A percentile compares a stretch with the other conserved stretches of the same genome.
Evolutionary conservation across 1,140 invertebrate genomes (phyloP).

Genomic region (Drosophila ercepeae): DNA sequence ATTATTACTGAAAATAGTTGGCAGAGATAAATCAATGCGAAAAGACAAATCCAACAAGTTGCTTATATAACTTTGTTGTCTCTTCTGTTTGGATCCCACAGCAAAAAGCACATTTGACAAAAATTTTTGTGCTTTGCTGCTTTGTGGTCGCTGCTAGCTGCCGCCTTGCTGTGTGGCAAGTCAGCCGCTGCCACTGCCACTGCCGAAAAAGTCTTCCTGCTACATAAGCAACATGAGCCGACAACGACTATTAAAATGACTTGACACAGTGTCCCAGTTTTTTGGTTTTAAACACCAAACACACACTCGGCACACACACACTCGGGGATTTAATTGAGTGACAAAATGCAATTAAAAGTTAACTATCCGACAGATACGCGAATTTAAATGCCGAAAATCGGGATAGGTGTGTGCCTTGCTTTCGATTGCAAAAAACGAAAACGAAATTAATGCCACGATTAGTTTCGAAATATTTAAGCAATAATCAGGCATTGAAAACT

Average conservation of each 20-base stretch:
- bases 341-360: slow-evolving; percentile 72
- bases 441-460: slow-evolving; percentile 15
- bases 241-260: slow-evolving; percentile 63
- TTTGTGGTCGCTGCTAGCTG: slow-evolving; percentile 8
- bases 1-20: slow-evolving; percentile 65
- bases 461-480: too few relatives aligned
- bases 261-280: slow-evolving; percentile 80
- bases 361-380: slow-evolving; percentile 38
- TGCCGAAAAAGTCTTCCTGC: slow-evolving; percentile 69
- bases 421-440: slow-evolving; percentile 18
- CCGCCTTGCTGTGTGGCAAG: slow-evolving; percentile 32
- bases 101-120: slow-evolving; percentile 57
- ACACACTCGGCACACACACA: slow-evolving; percentile 13
- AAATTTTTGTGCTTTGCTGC: slow-evolving; percentile 23
- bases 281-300: not conserved
- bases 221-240: slow-evolving; percentile 23
- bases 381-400: slow-evolving; percentile 15
- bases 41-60: slow-evolving; percentile 17
- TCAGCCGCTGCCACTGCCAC: slow-evolving; percentile 41
- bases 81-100: slow-evolving; percentile 19
- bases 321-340: slow-evolving; percentile 56
- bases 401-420: slow-evolving; percentile 4
- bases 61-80: slow-evolving; percentile 51
- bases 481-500: too few relatives aligned
- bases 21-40: slow-evolving; percentile 72